phyloP scores from a whole-genome alignment of 2,797 vertebrate species.

The Nannoperca australis region DNA sequence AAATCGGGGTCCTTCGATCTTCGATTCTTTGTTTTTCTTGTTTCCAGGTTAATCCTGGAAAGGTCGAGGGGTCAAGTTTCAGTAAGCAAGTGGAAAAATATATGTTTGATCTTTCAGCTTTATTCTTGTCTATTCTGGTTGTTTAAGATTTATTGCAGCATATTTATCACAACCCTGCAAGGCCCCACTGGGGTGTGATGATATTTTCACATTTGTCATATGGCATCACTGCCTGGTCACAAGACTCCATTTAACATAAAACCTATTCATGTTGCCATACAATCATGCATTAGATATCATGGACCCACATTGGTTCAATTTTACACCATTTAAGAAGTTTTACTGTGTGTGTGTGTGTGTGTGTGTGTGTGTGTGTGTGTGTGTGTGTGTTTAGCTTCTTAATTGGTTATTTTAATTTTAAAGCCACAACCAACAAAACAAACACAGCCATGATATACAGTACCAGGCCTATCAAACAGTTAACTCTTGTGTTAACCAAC shows the following conservation, averaged over 20 bases:
- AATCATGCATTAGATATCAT: neutral
- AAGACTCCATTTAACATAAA: neutral
- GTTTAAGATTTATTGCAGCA: neutral
- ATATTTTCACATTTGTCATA: neutral
- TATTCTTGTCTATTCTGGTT: neutral
- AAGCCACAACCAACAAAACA: neutral
- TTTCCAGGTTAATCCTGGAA: neutral
- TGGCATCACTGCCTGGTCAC: neutral
- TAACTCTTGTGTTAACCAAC: neutral
- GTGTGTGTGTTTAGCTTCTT: neutral
- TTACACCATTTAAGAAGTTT: neutral
- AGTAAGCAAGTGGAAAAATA: slow-evolving; percentile 15
- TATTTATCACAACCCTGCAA: neutral
- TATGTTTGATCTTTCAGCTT: neutral
- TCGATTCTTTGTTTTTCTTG: neutral
- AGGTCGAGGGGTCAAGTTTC: neutral
- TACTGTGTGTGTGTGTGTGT: neutral
- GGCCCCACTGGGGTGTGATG: neutral
- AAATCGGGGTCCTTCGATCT: neutral
- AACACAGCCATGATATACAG: neutral
- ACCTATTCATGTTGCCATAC: neutral
- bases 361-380: neutral
- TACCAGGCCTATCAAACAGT: neutral
- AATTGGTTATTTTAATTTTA: neutral
- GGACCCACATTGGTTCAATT: neutral